Conservation (phyloP, 2,888 invertebrate species). For the Tetrapedia diversipes region DNA sequence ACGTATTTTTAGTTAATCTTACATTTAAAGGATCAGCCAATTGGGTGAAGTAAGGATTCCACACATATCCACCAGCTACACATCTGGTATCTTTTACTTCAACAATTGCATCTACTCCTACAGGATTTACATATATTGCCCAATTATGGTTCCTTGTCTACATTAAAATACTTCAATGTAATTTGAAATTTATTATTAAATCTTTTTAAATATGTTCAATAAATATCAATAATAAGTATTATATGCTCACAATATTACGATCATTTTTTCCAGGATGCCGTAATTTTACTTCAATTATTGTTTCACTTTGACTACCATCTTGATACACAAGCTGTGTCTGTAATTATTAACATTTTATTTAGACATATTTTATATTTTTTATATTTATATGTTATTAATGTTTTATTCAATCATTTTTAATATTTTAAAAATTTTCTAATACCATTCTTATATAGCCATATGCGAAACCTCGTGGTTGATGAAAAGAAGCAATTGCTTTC, state of each 20-base stretch:
- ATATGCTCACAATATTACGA: constrained; percentile 87
- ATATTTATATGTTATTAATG: no score
- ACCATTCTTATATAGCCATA: constrained; percentile 94
- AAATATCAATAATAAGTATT: no score
- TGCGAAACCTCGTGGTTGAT: constrained; percentile 93
- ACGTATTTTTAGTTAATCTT: constrained; percentile 45
- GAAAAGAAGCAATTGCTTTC: constrained; percentile 94
- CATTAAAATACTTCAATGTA: constrained; percentile 62
- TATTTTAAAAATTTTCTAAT: constrained; percentile 27
- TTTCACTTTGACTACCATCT: constrained; percentile 94
- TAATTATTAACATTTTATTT: constrained; percentile 67
- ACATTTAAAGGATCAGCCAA: constrained; percentile 95
- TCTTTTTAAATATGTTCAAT: neutral
- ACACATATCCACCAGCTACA: constrained; percentile 94
- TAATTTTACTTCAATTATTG: constrained; percentile 94
- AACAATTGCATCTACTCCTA: constrained; percentile 95
- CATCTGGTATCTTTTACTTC: constrained; percentile 91
- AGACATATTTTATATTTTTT: constrained; percentile 6
- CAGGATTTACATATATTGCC: constrained; percentile 95
- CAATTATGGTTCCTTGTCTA: constrained; percentile 93
- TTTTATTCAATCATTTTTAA: constrained; percentile 2
- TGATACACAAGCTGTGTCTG: constrained; percentile 93
- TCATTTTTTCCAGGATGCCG: constrained; percentile 94
- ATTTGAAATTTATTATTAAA: neutral
- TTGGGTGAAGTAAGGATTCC: constrained; percentile 96